Evolutionary conservation across 2,888 invertebrate genomes (phyloP).

Genomic region (Myathropa florea): DNA sequence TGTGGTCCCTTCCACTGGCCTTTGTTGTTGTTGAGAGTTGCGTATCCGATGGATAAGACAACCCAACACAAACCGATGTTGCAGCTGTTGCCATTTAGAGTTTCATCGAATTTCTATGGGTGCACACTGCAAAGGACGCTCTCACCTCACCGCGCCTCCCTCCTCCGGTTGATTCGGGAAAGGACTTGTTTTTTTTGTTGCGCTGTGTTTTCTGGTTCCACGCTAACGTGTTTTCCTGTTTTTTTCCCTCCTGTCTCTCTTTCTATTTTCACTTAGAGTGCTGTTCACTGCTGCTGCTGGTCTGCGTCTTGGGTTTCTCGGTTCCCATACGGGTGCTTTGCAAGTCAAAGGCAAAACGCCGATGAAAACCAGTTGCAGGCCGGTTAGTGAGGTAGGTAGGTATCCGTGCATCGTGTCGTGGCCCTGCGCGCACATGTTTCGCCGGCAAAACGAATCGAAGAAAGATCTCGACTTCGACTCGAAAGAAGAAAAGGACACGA

Average conservation of each 20-base stretch:
- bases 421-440: slow-evolving; percentile 12
- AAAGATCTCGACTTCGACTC: not conserved
- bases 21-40: slow-evolving; percentile 55
- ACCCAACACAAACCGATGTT: slow-evolving; percentile 33
- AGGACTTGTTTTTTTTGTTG: slow-evolving; percentile 7
- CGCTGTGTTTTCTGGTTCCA: slow-evolving; percentile 6
- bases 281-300: not conserved
- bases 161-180: not conserved
- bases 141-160: not conserved
- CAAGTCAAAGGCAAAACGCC: slow-evolving; percentile 44
- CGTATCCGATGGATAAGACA: slow-evolving; percentile 53
- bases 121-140: slow-evolving; percentile 10
- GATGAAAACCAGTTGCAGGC: slow-evolving; percentile 61
- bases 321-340: slow-evolving; percentile 55
- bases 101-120: slow-evolving; percentile 26
- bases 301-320: slow-evolving; percentile 13
- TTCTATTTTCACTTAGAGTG: not conserved
- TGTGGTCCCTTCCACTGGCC: not conserved
- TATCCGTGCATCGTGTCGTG: not conserved
- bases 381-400: slow-evolving; percentile 56
- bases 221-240: slow-evolving; percentile 18
- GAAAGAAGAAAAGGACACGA: not conserved
- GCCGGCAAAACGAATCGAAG: not conserved
- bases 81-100: slow-evolving; percentile 49
- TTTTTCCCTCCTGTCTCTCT: slow-evolving; percentile 19